These are phyloP conservation scores for Conomelus anceps DNA, from an alignment of 2,888 invertebrate genomes.

Conservation along the genomic window DNA sequence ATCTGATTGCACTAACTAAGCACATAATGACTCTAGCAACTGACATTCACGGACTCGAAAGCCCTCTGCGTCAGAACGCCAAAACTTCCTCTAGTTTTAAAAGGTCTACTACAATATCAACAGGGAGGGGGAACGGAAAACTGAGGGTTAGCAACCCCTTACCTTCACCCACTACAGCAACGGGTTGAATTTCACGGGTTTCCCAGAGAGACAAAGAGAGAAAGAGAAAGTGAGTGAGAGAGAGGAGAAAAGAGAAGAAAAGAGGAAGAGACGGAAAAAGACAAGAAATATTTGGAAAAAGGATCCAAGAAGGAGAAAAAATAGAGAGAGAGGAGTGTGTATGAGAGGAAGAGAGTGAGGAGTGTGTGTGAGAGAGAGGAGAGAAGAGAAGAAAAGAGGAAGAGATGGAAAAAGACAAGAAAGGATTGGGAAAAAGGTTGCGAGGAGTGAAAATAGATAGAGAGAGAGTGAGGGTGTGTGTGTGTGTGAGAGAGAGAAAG, in stretches of 20 bases:
- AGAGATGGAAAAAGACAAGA: too few relatives aligned
- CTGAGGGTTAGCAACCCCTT: not conserved
- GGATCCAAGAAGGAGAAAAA: not conserved
- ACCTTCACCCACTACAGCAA: not conserved
- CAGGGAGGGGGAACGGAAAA: not conserved
- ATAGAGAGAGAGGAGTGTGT: too few relatives aligned
- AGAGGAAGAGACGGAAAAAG: too few relatives aligned
- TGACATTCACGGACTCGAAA: not conserved
- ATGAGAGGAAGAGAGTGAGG: too few relatives aligned
- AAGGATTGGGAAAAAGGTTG: too few relatives aligned
- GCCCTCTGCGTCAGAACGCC: not conserved
- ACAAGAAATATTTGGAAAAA: too few relatives aligned
- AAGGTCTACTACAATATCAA: not conserved
- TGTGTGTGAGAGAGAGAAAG: not conserved
- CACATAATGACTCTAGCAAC: not conserved
- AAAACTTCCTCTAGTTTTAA: not conserved
- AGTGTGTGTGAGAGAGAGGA: too few relatives aligned
- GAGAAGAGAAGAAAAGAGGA: too few relatives aligned
- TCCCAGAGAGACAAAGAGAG: not conserved
- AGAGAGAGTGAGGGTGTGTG: too few relatives aligned
- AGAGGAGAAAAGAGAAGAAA: too few relatives aligned
- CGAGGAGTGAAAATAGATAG: not conserved
- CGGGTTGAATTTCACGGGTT: not conserved
- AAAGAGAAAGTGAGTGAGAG: too few relatives aligned
- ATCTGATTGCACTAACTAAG: not conserved